These are phyloP conservation scores for Aphelenchoides fujianensis DNA, from an alignment of 1,140 invertebrate genomes.

Conservation along the genomic window DNA sequence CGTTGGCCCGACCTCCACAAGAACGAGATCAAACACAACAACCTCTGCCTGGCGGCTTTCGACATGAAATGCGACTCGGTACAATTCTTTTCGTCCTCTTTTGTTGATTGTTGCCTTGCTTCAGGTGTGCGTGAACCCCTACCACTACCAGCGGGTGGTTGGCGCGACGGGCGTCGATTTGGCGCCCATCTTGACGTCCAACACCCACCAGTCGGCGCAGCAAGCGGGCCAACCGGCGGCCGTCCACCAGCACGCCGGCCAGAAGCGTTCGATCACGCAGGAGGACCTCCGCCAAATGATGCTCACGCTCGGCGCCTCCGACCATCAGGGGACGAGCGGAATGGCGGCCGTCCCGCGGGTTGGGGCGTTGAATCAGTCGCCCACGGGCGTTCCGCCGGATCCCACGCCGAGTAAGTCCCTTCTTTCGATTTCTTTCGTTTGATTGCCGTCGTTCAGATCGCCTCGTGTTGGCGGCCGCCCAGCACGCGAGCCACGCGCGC, in stretches of 20 bases:
- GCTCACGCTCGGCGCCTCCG: too few relatives aligned
- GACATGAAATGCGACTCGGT: slow-evolving; percentile 66
- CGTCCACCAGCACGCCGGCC: too few relatives aligned
- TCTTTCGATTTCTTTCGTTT: too few relatives aligned
- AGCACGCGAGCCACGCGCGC: not conserved
- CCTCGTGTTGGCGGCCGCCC: too few relatives aligned
- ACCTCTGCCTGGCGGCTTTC: slow-evolving; percentile 79
- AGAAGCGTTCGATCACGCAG: not conserved
- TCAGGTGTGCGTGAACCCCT: slow-evolving; percentile 84
- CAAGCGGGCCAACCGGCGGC: too few relatives aligned
- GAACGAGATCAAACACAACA: slow-evolving; percentile 97
- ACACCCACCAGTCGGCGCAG: not conserved
- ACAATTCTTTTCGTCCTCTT: too few relatives aligned
- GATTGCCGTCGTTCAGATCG: too few relatives aligned
- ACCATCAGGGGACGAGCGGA: too few relatives aligned
- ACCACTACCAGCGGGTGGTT: slow-evolving; percentile 96
- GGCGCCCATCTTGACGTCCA: not conserved
- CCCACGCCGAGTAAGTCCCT: too few relatives aligned
- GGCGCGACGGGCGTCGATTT: not conserved
- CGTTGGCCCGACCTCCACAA: slow-evolving; percentile 97
- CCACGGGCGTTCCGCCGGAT: not conserved
- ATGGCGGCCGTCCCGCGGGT: too few relatives aligned
- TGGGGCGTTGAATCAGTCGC: not conserved
- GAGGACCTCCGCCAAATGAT: not conserved
- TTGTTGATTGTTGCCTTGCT: too few relatives aligned